phyloP scores from a whole-genome alignment of 2,888 invertebrate species.

The Lasius fuliginosus region DNA sequence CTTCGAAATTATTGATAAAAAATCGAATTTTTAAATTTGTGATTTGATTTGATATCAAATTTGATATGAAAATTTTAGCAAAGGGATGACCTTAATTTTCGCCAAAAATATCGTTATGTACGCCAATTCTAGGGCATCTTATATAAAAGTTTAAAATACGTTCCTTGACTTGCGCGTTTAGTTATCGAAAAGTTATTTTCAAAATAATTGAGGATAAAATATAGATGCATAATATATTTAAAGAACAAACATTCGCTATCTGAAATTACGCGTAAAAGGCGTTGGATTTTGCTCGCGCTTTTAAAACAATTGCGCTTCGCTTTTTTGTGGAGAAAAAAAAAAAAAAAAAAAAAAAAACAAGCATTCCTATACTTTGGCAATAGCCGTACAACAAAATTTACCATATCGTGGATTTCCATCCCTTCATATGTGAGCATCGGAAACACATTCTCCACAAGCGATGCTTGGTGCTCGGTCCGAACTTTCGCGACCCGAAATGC shows the following conservation, averaged over 20 bases:
- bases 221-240: neutral
- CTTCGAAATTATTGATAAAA: neutral
- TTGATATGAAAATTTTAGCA: neutral
- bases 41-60: neutral
- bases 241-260: neutral
- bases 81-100: neutral
- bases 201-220: neutral
- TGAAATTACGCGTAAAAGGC: conserved; percentile 46
- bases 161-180: neutral
- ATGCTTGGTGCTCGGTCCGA: conserved; percentile 58
- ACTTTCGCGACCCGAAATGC: conserved; percentile 71
- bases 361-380: conserved; percentile 82
- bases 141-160: neutral
- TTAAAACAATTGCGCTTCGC: conserved; percentile 51
- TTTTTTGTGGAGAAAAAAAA: conserved; percentile 64
- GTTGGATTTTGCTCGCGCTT: conserved; percentile 26
- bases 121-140: neutral
- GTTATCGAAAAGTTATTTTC: neutral
- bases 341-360: conserved; percentile 74
- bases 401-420: conserved; percentile 34
- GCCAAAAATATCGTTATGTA: neutral
- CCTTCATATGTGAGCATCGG: conserved; percentile 62
- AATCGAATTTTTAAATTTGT: neutral
- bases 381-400: conserved; percentile 69
- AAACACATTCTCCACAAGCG: conserved; percentile 52